Percentiles rank a stretch among this genome's conserved stretches.
Conservation (phyloP, 1,140 invertebrate species). For the Andrena cerasifolii region DNA sequence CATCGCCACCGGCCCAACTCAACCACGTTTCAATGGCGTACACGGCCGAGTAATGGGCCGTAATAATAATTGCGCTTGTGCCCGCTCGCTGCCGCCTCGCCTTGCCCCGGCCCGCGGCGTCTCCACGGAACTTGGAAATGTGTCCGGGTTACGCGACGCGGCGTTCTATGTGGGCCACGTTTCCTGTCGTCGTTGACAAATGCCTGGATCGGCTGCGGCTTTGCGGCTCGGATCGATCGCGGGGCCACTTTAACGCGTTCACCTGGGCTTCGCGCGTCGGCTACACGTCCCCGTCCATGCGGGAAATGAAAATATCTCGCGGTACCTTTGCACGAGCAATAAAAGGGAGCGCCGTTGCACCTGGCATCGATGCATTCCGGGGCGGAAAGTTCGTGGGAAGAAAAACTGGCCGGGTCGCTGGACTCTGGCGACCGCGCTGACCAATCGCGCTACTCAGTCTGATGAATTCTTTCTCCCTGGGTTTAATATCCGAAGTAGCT, state of each 20-base stretch:
- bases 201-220: constrained; percentile 48
- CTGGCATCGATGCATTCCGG: not conserved
- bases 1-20: constrained; percentile 57
- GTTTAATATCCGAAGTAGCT: too few relatives aligned
- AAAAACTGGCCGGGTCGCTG: too few relatives aligned
- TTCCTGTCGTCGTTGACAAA: constrained; percentile 54
- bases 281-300: not conserved
- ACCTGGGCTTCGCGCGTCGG: constrained; percentile 21
- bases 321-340: not conserved
- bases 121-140: constrained; percentile 17
- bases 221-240: constrained; percentile 45
- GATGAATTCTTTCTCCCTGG: too few relatives aligned
- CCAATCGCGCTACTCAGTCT: too few relatives aligned
- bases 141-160: constrained; percentile 17
- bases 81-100: not conserved
- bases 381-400: too few relatives aligned
- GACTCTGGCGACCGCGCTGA: too few relatives aligned
- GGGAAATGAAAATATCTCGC: constrained; percentile 18
- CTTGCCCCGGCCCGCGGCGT: not conserved
- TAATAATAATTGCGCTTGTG: constrained; percentile 76
- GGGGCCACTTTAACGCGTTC: constrained; percentile 38
- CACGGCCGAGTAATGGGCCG: constrained; percentile 61
- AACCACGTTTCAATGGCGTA: constrained; percentile 66
- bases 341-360: not conserved
- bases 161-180: constrained; percentile 49